Evolutionary conservation across 2,113 vertebrate species (phyloP).

Genomic region (Alethe castanea): DNA sequence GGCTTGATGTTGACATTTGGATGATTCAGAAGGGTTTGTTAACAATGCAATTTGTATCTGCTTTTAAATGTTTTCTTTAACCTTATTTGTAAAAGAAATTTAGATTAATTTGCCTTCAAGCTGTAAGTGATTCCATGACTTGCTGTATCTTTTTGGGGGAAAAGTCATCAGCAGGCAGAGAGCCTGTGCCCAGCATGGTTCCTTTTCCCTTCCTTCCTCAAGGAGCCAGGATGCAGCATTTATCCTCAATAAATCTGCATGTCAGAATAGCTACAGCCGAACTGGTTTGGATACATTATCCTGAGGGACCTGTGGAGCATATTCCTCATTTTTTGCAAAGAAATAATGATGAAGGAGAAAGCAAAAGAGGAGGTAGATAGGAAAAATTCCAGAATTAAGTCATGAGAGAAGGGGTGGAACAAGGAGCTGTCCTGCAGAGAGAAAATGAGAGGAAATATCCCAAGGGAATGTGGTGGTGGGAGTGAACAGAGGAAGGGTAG

Average conservation of each 20-base stretch:
- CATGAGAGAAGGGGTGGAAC: not conserved
- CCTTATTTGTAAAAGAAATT: conserved; percentile 28
- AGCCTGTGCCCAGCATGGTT: not conserved
- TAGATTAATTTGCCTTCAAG: not conserved
- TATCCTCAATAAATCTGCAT: not conserved
- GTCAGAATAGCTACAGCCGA: not conserved
- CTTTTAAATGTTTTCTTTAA: conserved; percentile 29
- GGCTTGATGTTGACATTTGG: not conserved
- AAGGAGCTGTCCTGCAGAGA: not conserved
- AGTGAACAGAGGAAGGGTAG: not conserved
- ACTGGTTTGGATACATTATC: not conserved
- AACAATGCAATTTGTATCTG: not conserved
- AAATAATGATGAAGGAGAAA: not conserved
- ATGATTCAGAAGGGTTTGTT: not conserved
- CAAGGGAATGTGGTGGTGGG: not conserved
- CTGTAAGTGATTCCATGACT: not conserved
- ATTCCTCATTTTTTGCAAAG: not conserved
- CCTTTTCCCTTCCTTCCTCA: not conserved
- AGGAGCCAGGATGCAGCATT: not conserved
- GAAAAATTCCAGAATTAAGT: not conserved
- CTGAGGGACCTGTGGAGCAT: not conserved
- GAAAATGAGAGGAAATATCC: not conserved
- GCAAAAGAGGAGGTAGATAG: not conserved
- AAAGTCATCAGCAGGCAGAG: not conserved
- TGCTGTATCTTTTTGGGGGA: not conserved